Percentiles rank a stretch among this genome's conserved stretches.
phyloP scores from a whole-genome alignment of 2,797 vertebrate genomes.

The Paedocypris micromegethes region DNA sequence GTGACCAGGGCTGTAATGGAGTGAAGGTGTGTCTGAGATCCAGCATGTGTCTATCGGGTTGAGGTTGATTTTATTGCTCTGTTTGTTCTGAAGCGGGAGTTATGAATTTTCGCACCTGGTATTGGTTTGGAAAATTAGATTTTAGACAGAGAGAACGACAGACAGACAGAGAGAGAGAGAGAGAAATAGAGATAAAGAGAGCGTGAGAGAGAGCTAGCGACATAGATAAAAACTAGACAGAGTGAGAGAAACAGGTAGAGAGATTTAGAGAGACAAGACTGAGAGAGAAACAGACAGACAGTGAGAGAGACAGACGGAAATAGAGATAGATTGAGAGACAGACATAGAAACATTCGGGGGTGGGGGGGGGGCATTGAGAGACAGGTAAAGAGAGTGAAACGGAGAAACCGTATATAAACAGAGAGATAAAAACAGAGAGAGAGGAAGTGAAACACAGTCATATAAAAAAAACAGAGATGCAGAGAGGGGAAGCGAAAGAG shows the following conservation, averaged over 20 bases:
- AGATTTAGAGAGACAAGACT: slow-evolving; percentile 21
- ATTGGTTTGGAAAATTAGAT: slow-evolving; percentile 37
- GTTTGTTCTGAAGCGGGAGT: slow-evolving; percentile 14
- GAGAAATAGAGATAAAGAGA: neutral
- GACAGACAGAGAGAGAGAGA: slow-evolving; percentile 5
- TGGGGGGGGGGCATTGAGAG: no score
- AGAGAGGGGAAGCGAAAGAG: no score
- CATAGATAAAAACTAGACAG: slow-evolving; percentile 1
- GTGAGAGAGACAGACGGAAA: neutral
- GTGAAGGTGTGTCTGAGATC: slow-evolving; percentile 7
- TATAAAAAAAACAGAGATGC: neutral
- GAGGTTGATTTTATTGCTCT: slow-evolving; percentile 1
- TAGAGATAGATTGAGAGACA: slow-evolving; percentile 16
- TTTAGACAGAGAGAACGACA: neutral
- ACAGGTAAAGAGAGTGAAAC: no score
- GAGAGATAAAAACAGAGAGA: neutral
- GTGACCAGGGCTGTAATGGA: slow-evolving; percentile 20
- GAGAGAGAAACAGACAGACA: neutral
- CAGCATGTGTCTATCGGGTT: slow-evolving; percentile 7
- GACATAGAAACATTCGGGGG: no score
- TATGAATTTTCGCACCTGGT: slow-evolving; percentile 34
- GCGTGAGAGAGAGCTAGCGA: neutral
- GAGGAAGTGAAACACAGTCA: neutral
- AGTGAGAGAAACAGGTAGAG: neutral
- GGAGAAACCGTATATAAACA: no score